phyloP scores from a whole-genome alignment of 2,113 vertebrate genomes.

The Dicentrarchus labrax region DNA sequence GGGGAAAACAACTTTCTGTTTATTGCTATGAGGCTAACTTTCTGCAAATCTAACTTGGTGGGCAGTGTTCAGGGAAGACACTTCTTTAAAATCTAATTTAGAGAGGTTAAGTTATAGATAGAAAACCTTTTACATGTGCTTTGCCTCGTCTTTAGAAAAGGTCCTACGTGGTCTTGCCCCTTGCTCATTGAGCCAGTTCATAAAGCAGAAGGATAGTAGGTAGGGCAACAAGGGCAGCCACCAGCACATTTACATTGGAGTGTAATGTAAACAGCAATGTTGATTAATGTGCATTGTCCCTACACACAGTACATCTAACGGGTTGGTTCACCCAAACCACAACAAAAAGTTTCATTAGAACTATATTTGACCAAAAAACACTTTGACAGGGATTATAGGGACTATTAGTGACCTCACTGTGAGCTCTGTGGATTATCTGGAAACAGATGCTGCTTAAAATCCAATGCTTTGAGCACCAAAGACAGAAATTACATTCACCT shows the following conservation, averaged over 20 bases:
- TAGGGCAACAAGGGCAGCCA: too few species aligned
- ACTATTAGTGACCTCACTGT: constrained; percentile 10
- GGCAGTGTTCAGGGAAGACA: neutral
- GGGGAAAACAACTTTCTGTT: neutral
- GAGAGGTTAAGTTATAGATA: neutral
- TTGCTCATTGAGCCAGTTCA: too few species aligned
- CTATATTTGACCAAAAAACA: neutral
- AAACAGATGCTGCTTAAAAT: neutral
- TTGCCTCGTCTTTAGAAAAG: too few species aligned
- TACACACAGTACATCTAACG: neutral
- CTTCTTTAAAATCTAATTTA: neutral
- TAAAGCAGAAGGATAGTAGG: too few species aligned
- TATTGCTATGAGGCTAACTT: neutral
- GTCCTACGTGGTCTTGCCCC: too few species aligned
- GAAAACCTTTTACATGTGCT: too few species aligned
- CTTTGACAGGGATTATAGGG: constrained; percentile 1
- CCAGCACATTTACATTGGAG: too few species aligned
- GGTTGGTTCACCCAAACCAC: neutral
- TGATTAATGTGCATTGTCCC: too few species aligned
- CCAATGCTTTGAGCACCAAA: neutral
- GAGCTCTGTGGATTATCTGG: constrained; percentile 26
- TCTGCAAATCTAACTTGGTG: neutral
- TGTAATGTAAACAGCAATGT: too few species aligned
- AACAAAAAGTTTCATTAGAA: neutral
- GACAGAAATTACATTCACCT: neutral